Conservation (phyloP, 2,113 vertebrate genomes). For the Platycercus adscitus region DNA sequence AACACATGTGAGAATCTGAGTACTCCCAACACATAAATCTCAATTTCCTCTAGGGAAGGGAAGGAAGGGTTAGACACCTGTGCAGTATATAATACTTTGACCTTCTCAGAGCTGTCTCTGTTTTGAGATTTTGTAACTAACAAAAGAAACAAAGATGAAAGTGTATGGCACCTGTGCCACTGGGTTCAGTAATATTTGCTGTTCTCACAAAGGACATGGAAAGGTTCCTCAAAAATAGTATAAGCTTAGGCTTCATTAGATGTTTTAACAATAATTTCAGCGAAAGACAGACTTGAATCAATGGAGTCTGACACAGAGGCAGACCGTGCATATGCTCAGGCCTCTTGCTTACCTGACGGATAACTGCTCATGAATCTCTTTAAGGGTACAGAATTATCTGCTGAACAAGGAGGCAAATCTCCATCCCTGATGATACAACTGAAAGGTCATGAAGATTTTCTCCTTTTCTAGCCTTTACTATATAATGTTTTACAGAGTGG, state of each 20-base stretch:
- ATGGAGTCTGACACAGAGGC: neutral
- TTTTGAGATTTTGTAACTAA: neutral
- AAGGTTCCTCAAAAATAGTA: neutral
- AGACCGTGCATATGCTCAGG: accelerated
- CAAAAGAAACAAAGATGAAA: neutral
- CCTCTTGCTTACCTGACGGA: neutral
- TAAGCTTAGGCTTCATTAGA: neutral
- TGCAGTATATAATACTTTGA: neutral
- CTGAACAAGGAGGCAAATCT: neutral
- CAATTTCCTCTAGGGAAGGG: neutral
- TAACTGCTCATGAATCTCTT: neutral
- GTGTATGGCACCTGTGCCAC: neutral
- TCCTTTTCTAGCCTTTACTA: neutral
- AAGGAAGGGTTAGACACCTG: neutral
- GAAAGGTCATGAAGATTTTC: neutral
- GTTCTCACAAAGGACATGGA: neutral
- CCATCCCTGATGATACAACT: neutral
- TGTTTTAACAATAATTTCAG: neutral
- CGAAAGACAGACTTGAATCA: neutral
- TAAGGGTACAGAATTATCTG: neutral
- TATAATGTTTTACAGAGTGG: neutral
- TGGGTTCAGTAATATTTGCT: neutral
- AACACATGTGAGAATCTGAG: too few species aligned
- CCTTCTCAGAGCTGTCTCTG: neutral
- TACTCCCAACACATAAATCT: neutral